These are phyloP conservation scores for Hippocampus abdominalis DNA, from an alignment of 2,113 vertebrate genomes.

Conservation along the genomic window DNA sequence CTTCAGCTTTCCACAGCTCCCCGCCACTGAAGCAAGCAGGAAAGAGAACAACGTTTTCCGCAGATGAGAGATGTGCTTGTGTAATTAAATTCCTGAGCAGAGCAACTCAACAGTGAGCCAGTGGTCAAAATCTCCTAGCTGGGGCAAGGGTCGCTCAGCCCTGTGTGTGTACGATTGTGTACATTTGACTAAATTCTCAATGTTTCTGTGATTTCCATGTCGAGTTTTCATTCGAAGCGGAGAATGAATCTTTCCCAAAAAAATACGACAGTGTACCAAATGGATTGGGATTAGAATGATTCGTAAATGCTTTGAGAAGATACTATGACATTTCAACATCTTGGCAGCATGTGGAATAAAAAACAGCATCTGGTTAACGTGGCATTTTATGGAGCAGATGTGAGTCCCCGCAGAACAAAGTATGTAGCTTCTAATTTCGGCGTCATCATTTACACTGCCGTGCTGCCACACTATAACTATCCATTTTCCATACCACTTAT, in stretches of 20 bases:
- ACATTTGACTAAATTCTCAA: not conserved
- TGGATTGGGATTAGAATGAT: not conserved
- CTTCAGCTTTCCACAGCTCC: constrained; percentile 26
- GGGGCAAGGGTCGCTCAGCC: constrained; percentile 2
- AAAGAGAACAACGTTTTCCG: constrained; percentile 26
- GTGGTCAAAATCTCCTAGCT: constrained; percentile 19
- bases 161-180: not conserved
- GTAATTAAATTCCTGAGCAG: constrained; percentile 57
- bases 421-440: not conserved
- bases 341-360: not conserved
- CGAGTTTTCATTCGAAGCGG: not conserved
- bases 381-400: not conserved
- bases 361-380: not conserved
- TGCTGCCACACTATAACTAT: not conserved
- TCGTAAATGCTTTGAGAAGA: not conserved
- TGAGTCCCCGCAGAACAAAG: not conserved
- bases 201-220: not conserved
- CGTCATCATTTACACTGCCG: not conserved
- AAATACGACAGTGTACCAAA: not conserved
- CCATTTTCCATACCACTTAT: not conserved
- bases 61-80: constrained; percentile 34
- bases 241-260: too few species aligned
- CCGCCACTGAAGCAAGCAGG: constrained; percentile 36
- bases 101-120: constrained; percentile 26
- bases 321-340: not conserved